Evolutionary conservation across 2,113 vertebrate genomes (phyloP).

Genomic region (Planiliza haematocheilus): DNA sequence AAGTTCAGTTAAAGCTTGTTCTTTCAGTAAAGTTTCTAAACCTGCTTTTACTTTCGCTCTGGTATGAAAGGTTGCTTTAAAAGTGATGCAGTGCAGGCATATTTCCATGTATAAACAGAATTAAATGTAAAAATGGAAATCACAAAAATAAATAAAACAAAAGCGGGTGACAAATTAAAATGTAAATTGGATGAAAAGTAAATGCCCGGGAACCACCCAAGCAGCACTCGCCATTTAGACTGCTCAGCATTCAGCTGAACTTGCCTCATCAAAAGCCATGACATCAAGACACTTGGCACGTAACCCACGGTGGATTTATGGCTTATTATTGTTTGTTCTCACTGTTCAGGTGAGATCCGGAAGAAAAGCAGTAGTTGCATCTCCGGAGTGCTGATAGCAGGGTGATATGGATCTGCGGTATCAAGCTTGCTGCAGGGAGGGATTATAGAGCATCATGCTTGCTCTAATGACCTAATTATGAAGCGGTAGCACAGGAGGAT

Average conservation of each 20-base stretch:
- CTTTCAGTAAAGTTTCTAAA: too few relatives aligned
- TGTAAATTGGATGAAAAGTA: background rate
- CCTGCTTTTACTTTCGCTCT: background rate
- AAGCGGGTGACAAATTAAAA: background rate
- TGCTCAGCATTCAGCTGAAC: conserved; percentile 24
- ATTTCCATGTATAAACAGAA: too few relatives aligned
- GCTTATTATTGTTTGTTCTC: conserved; percentile 56
- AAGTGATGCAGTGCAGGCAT: background rate
- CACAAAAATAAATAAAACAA: background rate
- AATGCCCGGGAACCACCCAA: too few relatives aligned
- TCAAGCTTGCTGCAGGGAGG: conserved; percentile 49
- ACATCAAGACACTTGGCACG: conserved; percentile 15
- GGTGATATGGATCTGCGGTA: conserved; percentile 56
- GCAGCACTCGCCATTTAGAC: background rate
- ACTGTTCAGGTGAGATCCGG: conserved; percentile 34
- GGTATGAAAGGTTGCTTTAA: background rate
- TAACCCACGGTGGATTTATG: conserved; percentile 32
- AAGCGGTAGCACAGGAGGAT: conserved; percentile 62
- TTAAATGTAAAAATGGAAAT: too few relatives aligned
- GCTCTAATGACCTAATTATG: conserved; percentile 77
- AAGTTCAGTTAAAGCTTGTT: background rate
- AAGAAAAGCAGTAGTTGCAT: conserved; percentile 34
- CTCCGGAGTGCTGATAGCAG: conserved; percentile 43
- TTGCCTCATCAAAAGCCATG: conserved; percentile 38
- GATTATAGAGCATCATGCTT: conserved; percentile 70